Base-by-base conservation (phyloP, 2,888 invertebrate species). In the Drepanosiphum platanoidis region DNA sequence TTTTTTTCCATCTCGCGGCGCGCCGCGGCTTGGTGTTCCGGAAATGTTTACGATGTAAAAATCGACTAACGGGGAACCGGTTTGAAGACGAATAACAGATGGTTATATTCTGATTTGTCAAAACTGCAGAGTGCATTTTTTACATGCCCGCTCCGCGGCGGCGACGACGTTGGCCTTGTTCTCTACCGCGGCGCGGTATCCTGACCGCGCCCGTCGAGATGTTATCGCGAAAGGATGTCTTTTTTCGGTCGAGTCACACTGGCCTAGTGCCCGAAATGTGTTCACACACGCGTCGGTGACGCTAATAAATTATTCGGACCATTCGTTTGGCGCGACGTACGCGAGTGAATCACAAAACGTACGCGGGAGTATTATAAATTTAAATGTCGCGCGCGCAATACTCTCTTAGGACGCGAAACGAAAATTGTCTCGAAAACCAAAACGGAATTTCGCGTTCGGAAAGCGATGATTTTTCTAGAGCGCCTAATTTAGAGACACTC, bases 91-190 rank as follows among this genome's bases (percentile, higher is more conserved):
- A n/a, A n/a, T n/a, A n/a, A n/a, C n/a, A n/a, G n/a, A n/a, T n/a
- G n/a, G n/a, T n/a, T n/a, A n/a, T n/a, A 34, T 64, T 64, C 22
- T 0, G 32, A 79, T 46, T 80, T 5, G 58, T 36, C 27, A 39
- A 71, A 71, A 18, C 27, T n/a, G 39, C 27, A 32, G 1, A 30
- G 42, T 32, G 11, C 1, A n/a, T 9, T n/a, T 15, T 77, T 68
- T 68, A 46, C 15, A 68, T 39, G 32, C 32, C 68, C 22, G 66
- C n/a, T n/a, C n/a, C n/a, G n/a, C n/a, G n/a, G n/a, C n/a, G n/a
- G n/a, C n/a, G n/a, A n/a, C n/a, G n/a, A 18, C 3, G 46, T 80
- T 72, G 72, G 39, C 71, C 61, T 72, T 82, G 32, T 52, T 80
- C 39, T 15, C 39, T 15, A 72, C 18, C 27, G n/a, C n/a, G n/a